Percentiles rank a stretch among this genome's conserved stretches.
These are phyloP conservation scores for Rhamnusium bicolor DNA, from an alignment of 2,888 invertebrate genomes.

Conservation along the genomic window DNA sequence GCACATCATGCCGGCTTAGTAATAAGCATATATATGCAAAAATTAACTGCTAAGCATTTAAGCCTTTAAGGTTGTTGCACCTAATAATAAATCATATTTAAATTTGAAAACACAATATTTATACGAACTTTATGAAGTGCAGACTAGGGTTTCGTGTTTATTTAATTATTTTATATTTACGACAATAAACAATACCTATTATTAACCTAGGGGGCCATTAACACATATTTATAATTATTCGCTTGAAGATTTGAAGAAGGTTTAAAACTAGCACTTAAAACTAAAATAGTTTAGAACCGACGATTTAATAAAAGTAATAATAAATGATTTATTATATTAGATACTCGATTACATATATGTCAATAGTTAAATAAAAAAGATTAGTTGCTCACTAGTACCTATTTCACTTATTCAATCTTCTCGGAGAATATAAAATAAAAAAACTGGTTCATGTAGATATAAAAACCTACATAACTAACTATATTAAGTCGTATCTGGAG, in stretches of 20 bases:
- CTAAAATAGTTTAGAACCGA: no score
- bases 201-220: background rate
- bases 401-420: no score
- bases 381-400: no score
- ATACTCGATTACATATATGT: no score
- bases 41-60: conserved; percentile 16
- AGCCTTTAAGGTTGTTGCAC: conserved; percentile 33
- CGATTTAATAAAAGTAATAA: no score
- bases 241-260: background rate
- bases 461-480: no score
- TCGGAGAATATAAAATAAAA: no score
- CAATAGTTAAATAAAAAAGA: no score
- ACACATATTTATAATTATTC: background rate
- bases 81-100: conserved; percentile 38
- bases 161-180: conserved; percentile 24
- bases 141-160: conserved; percentile 19
- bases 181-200: conserved; percentile 27
- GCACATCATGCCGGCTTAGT: conserved; percentile 44
- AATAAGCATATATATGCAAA: conserved; percentile 29
- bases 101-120: conserved; percentile 40
- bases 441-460: no score
- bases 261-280: background rate
- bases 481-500: no score
- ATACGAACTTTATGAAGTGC: conserved; percentile 36
- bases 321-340: no score